Percentiles rank a stretch among this genome's conserved stretches.
These are phyloP conservation scores for Heliconius congener DNA, from an alignment of 1,140 invertebrate genomes.

Conservation along the genomic window DNA sequence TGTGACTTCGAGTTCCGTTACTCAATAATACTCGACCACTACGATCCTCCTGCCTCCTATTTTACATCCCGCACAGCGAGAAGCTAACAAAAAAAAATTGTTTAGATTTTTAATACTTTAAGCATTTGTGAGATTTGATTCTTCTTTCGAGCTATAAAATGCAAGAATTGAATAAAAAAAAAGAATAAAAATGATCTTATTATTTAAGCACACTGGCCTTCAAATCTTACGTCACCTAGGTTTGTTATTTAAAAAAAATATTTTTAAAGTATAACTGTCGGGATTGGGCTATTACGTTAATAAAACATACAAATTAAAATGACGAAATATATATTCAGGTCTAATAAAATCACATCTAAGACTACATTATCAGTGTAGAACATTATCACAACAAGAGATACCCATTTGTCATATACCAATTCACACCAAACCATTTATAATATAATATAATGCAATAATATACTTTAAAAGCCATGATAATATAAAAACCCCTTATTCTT, in stretches of 20 bases:
- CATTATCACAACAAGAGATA: slow-evolving; percentile 63
- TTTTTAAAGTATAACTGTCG: background rate
- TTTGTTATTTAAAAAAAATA: background rate
- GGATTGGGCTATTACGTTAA: slow-evolving; percentile 23
- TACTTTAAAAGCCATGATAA: slow-evolving; percentile 1
- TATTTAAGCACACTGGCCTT: background rate
- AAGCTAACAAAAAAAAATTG: too few relatives aligned
- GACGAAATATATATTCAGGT: slow-evolving; percentile 60
- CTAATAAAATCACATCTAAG: slow-evolving; percentile 50
- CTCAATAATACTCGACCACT: too few relatives aligned
- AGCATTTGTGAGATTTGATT: too few relatives aligned
- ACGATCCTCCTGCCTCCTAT: too few relatives aligned
- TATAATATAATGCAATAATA: slow-evolving; percentile 13
- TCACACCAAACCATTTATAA: slow-evolving; percentile 31
- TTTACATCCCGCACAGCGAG: too few relatives aligned
- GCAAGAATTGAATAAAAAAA: too few relatives aligned
- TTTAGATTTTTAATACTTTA: too few relatives aligned
- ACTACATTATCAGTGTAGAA: slow-evolving; percentile 48
- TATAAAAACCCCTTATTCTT: background rate
- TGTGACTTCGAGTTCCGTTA: too few relatives aligned
- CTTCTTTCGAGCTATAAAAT: too few relatives aligned
- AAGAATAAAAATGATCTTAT: too few relatives aligned
- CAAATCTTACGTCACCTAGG: too few relatives aligned
- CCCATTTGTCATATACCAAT: slow-evolving; percentile 45
- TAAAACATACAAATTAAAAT: slow-evolving; percentile 58